Evolutionary conservation across 2,888 invertebrate genomes (phyloP), one percentile per base, ranked within the genome.

Genomic region (Drosophila vallismaia): DNA sequence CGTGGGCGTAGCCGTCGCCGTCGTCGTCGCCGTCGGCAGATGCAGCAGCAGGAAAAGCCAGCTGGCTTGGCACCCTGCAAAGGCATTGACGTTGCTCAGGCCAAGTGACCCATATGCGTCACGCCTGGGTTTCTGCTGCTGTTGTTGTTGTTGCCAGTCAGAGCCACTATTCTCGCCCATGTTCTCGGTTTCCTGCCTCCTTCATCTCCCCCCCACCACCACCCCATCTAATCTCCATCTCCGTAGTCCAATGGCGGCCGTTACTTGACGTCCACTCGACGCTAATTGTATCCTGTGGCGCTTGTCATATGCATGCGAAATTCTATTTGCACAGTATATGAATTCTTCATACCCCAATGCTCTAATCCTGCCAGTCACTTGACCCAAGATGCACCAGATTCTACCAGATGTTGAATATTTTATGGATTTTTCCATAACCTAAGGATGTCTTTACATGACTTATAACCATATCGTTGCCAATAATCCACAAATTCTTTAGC

Each of bases 281-380:
- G 52, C 68, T 79, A 80, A 79, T 83, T 82, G 77, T 62, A 60
- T 73, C 64, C 67, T 62, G 70, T 40, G 54, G 62, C 53, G 64
- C 26, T 64, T 26, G 45, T 68, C 53, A 36, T 48, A 40, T 67
- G 66, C 66, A 66, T 45, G 14, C 56, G 24, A 49, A 64, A 67
- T 44, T 29, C 44, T 24, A 53, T 45, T 55, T 60, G 24, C 51
- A 28, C 48, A 45, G 14, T 24, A 49, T 12, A 58, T 64, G 52
- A 38, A 46, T 64, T 45, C 29, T 24, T 12, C 10, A 29, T 14
- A 8, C 40, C 12, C 5, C 36, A 24, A 12, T 10, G 38, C 48
- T 14, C 42, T 31, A 49, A 68, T 59, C 38, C 57, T 4, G 8
- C 10, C 31, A 19, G 10, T 4, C 19, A 8, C 3, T 44, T 14